A percentile compares a stretch with the other conserved stretches of the same genome.
Evolutionary conservation across 1,140 invertebrate species (phyloP).

Genomic region (Acromyrmex echinatior): DNA sequence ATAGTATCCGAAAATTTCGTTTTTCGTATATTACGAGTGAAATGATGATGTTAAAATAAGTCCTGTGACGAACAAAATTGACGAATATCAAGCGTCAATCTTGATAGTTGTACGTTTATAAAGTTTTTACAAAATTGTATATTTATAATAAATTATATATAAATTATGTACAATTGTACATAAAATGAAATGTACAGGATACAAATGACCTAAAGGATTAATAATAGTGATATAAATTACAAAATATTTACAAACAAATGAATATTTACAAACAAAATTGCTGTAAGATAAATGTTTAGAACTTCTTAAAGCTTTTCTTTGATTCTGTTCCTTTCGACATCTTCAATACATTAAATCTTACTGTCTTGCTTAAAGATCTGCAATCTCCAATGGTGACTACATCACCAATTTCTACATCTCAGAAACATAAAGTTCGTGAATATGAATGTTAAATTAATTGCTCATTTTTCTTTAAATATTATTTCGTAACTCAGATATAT

Average conservation of each 20-base stretch:
- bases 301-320: conserved; percentile 98
- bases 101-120: too few species aligned
- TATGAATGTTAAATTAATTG: conserved; percentile 42
- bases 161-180: too few species aligned
- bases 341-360: conserved; percentile 99
- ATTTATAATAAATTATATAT: too few species aligned
- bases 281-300: conserved; percentile 84
- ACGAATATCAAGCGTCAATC: too few species aligned
- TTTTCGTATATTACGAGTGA: too few species aligned
- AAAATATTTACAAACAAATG: conserved; percentile 65
- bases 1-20: too few species aligned
- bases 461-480: background rate
- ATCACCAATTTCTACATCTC: conserved; percentile 98
- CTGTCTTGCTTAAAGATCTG: conserved; percentile 99
- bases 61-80: too few species aligned
- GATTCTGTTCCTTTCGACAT: conserved; percentile 97
- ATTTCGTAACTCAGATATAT: conserved; percentile 77
- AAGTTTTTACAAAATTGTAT: too few species aligned
- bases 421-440: conserved; percentile 86
- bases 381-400: conserved; percentile 99
- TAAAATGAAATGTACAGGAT: too few species aligned
- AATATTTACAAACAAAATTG: conserved; percentile 28
- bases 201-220: too few species aligned
- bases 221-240: conserved; percentile 55
- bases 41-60: too few species aligned